Base-by-base conservation (phyloP, 2,113 vertebrate genomes). In the Percina caprodes region DNA sequence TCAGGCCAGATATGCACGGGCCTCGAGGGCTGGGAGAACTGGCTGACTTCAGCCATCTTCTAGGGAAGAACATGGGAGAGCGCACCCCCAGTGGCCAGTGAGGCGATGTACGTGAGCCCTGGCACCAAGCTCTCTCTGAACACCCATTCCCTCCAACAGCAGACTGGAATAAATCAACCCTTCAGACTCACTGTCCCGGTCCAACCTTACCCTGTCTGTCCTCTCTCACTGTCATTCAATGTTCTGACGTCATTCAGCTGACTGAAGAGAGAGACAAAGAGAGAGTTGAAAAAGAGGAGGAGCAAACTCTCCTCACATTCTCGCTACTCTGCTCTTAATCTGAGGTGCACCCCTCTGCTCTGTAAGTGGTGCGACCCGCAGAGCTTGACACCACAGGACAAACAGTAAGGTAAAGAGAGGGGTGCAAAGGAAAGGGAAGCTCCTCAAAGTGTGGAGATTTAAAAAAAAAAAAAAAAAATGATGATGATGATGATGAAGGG, bases 1-100 rank as follows among this genome's bases (percentile, higher is more conserved):
- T 92, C 86, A 84, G 95, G 86, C 93, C 94, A 15, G 84, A 89
- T 56, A 86, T 92, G 84, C 95, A 94, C 2, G 84, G 93, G 74
- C 88, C 91, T 4, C 88, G 93, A 42, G 94, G 92, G 26, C 88
- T 93, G 33, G 88, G 95, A 65, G 95, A 96, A 4, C 88, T 95
- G 85, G 94, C 96, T 83, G 97, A 99, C 95, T 96, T 96, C 90
- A 96, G 96, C 70, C 94, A 94, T 65, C 93, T 97, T 46, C 94
- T 97, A 59, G 91, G 95, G 74, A 97, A 96, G 84, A 96, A 94
- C 81, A 93, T 95, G 71, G 89, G 94, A 48, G 97, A 98, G 90
- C 95, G 96, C 93, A 94, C 96, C 92, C 95, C 97, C 51, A 96
- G 93, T 90, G 96, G 94, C 83, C 95, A 95, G 82, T 95, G 95